Evolutionary conservation across 2,888 invertebrate species (phyloP), one percentile per base, ranked within the genome.

Genomic region (Synergus japonicus): DNA sequence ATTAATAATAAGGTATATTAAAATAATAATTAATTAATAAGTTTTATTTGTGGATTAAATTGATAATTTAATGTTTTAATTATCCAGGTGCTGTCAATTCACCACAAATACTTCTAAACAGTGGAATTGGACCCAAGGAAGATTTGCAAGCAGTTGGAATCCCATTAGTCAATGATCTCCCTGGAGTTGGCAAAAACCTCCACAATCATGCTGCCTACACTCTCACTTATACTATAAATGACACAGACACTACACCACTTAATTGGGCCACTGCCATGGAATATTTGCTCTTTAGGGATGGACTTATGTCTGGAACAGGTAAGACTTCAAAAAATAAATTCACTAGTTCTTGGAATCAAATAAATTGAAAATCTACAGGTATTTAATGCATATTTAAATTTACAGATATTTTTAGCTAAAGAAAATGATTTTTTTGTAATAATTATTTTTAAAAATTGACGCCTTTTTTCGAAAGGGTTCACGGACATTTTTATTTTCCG

Each of bases 221-320:
- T 89, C 92, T 97, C 76, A 96, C 94, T 91, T 98, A 97, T 93
- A 94, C 95, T 82, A 95, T 97, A 77, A 96, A 96, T 84, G 97
- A 97, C 89, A 96, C 97, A 80, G 96, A 97, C 89, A 97, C 97
- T 0, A 94, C 96, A 0, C 96, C 97, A 0, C 93, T 97, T n/a
- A 97, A 97, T 92, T 97, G 97, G 97, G 97, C 97, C 22, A 97
- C 97, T 0, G 97, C 97, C 2, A 97, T 97, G 97, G 97, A 97
- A 91, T 97, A 97, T 88, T 92, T 97, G 44, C 94, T 97, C 13
- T 97, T 97, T 92, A 94, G 97, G 79, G 97, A 97, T 90, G 97
- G 97, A 2, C 93, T 97, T 0, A 97, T 97, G 97, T 97, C 97
- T 15, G 97, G 97, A 29, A 97, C 97, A 64, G 97, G 97, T 93